These are phyloP conservation scores for Sorex maritimensis DNA, from an alignment of 2,797 vertebrate genomes.

Conservation along the genomic window DNA sequence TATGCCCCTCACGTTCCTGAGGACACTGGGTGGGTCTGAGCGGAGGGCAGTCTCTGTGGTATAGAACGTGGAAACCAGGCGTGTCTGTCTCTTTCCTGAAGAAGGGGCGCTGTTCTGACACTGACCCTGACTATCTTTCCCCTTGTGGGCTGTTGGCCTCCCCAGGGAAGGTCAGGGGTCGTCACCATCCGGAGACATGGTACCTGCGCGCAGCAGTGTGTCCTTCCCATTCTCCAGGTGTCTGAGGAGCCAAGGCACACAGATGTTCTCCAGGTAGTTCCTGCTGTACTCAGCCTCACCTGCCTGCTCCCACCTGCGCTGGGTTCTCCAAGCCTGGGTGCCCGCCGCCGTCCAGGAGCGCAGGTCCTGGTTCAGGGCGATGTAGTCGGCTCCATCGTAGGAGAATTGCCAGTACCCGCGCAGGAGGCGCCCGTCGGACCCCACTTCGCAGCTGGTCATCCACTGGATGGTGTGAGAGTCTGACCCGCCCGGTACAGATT, in stretches of 20 bases:
- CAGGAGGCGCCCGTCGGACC: neutral
- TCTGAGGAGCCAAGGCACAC: neutral
- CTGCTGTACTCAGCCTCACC: fast-evolving
- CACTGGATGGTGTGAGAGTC: neutral
- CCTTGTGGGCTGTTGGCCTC: no score
- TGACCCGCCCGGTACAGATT: neutral
- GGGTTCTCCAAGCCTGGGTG: neutral
- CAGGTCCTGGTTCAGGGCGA: slow-evolving; percentile 27
- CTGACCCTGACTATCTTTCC: neutral
- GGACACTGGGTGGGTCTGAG: neutral
- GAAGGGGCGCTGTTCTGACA: neutral
- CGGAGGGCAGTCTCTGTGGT: neutral
- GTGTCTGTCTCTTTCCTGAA: no score
- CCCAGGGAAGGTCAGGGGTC: no score
- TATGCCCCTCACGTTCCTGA: neutral
- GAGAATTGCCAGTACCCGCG: fast-evolving
- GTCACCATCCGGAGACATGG: fast-evolving
- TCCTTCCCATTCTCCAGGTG: neutral
- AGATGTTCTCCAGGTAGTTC: neutral
- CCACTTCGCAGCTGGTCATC: neutral
- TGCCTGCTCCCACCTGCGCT: neutral
- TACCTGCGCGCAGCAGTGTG: neutral
- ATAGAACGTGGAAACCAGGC: neutral
- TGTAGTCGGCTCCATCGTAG: slow-evolving; percentile 32
- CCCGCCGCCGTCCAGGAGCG: neutral